Evolutionary conservation across 1,140 invertebrate species (phyloP).

Genomic region (Ceratoteleas bidentatus): DNA sequence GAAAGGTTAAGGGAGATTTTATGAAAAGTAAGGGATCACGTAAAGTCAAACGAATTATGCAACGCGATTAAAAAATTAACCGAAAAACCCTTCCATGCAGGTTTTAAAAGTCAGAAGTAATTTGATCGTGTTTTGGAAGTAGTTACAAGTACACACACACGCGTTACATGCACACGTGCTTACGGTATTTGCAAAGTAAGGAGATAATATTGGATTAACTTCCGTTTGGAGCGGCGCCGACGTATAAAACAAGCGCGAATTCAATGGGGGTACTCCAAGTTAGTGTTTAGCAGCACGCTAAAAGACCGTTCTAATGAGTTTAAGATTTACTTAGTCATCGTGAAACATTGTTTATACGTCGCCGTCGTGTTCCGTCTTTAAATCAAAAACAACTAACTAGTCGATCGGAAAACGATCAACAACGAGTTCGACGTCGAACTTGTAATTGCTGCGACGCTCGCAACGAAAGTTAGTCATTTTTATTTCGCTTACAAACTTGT

Average conservation of each 20-base stretch:
- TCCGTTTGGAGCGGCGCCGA: slow-evolving; percentile 38
- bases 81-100: too few species aligned
- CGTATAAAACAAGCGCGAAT: slow-evolving; percentile 42
- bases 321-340: slow-evolving; percentile 53
- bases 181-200: slow-evolving; percentile 15
- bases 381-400: slow-evolving; percentile 44
- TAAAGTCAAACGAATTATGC: too few species aligned
- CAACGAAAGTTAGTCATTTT: too few species aligned
- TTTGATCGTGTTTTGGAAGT: too few species aligned
- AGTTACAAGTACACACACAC: too few species aligned
- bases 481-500: too few species aligned
- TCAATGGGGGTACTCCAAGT: slow-evolving; percentile 43
- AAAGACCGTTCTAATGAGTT: slow-evolving; percentile 57
- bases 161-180: neutral
- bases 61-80: too few species aligned
- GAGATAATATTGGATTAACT: slow-evolving; percentile 57
- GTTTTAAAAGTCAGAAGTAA: too few species aligned
- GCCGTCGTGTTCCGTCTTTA: neutral
- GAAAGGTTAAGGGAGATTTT: too few species aligned
- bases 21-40: too few species aligned
- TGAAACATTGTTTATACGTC: slow-evolving; percentile 44
- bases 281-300: slow-evolving; percentile 18
- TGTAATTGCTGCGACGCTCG: slow-evolving; percentile 35
- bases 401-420: slow-evolving; percentile 23
- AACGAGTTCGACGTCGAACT: slow-evolving; percentile 8